Percentiles rank a stretch among this genome's conserved stretches.
These are phyloP conservation scores for Geotrypetes seraphini DNA, from an alignment of 2,797 vertebrate species.

Conservation along the genomic window DNA sequence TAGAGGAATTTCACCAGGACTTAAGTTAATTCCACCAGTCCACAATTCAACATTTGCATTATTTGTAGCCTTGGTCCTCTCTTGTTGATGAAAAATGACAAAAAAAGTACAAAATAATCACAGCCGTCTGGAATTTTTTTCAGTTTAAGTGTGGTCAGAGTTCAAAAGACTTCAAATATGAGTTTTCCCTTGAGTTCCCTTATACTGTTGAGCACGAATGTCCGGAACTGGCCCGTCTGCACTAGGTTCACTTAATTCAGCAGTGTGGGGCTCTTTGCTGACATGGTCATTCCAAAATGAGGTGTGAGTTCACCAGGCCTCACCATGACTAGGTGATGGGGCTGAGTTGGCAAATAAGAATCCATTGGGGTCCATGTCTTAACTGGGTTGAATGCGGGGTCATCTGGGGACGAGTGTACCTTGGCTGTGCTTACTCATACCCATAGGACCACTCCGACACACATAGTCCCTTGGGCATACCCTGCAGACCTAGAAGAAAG, in stretches of 20 bases:
- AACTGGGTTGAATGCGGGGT: conserved; percentile 77
- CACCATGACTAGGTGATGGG: conserved; percentile 84
- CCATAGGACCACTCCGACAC: conserved; percentile 97
- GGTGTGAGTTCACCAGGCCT: conserved; percentile 89
- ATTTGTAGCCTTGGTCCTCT: conserved; percentile 73
- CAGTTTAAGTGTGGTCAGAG: conserved; percentile 95
- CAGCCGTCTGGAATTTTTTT: conserved; percentile 97
- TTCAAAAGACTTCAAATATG: conserved; percentile 90
- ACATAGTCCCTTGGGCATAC: conserved; percentile 89
- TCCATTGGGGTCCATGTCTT: conserved; percentile 80
- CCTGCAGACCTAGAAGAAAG: conserved; percentile 81
- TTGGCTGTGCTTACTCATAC: conserved; percentile 92
- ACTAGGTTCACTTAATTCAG: conserved; percentile 82
- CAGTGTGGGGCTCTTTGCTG: conserved; percentile 83
- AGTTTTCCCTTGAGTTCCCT: conserved; percentile 78
- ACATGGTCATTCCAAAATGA: conserved; percentile 84
- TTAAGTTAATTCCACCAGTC: conserved; percentile 80
- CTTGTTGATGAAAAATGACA: conserved; percentile 88
- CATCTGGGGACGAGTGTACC: conserved; percentile 84
- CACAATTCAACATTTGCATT: conserved; percentile 94
- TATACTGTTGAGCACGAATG: conserved; percentile 85
- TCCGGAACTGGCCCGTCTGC: conserved; percentile 86
- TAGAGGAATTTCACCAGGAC: conserved; percentile 74
- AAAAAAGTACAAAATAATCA: conserved; percentile 90
- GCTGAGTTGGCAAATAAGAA: conserved; percentile 77